A percentile compares a stretch with the other conserved stretches of the same genome.
These are phyloP conservation scores for Elmis aenea DNA, from an alignment of 2,888 invertebrate genomes.

Conservation along the genomic window DNA sequence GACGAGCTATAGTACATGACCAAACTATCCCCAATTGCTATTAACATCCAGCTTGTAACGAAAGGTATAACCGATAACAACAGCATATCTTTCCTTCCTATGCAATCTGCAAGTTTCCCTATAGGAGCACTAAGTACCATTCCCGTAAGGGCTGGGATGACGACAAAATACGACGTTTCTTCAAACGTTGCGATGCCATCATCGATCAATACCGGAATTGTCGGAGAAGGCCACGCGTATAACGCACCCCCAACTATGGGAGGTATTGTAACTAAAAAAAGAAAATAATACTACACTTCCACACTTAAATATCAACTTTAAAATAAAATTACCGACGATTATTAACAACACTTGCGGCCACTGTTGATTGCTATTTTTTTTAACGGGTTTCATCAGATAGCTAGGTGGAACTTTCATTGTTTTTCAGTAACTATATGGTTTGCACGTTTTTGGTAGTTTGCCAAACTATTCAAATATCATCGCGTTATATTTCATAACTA, in stretches of 20 bases:
- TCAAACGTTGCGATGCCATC: slow-evolving; percentile 33
- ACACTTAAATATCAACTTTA: no score
- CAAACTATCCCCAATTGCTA: slow-evolving; percentile 27
- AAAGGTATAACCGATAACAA: slow-evolving; percentile 33
- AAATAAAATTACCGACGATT: no score
- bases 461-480: no score
- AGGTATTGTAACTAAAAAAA: slow-evolving; percentile 21
- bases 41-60: slow-evolving; percentile 29
- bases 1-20: slow-evolving; percentile 33
- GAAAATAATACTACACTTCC: no score
- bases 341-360: no score
- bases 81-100: slow-evolving; percentile 34
- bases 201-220: slow-evolving; percentile 33
- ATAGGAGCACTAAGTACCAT: slow-evolving; percentile 28
- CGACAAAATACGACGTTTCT: slow-evolving; percentile 36
- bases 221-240: slow-evolving; percentile 38
- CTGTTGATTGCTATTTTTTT: no score
- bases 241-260: slow-evolving; percentile 28
- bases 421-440: no score
- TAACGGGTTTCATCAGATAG: no score
- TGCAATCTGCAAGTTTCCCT: slow-evolving; percentile 29
- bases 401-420: no score
- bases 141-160: slow-evolving; percentile 33
- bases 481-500: no score
- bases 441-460: no score